Evolutionary conservation across 2,113 vertebrate species (phyloP).

Genomic region (Chaetodon trifascialis): DNA sequence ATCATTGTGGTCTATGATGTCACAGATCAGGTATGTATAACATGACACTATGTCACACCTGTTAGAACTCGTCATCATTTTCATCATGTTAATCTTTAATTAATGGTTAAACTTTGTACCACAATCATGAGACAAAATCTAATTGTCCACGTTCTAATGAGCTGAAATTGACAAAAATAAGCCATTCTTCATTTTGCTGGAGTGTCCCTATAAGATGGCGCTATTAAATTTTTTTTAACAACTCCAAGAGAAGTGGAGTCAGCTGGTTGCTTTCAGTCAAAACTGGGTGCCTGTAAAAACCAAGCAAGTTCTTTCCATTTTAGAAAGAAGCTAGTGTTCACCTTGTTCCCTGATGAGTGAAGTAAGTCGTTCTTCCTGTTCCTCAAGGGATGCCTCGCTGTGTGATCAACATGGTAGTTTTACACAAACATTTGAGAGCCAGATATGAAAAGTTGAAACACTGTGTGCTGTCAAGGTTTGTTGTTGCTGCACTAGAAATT

Average conservation of each 20-base stretch:
- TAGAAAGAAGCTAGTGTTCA: background rate
- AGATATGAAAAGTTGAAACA: background rate
- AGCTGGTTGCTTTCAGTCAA: background rate
- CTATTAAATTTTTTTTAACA: background rate
- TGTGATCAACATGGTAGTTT: background rate
- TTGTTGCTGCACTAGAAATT: background rate
- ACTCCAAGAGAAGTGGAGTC: background rate
- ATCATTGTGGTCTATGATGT: constrained; percentile 99
- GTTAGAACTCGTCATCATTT: too few relatives aligned
- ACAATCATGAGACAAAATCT: background rate
- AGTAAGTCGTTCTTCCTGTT: background rate
- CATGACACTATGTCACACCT: background rate
- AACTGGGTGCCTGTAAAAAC: background rate
- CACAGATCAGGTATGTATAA: constrained; percentile 93
- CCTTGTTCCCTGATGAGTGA: background rate
- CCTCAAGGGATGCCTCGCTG: too few relatives aligned
- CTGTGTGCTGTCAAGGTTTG: background rate
- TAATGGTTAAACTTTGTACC: background rate
- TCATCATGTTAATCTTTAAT: background rate
- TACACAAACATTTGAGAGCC: background rate
- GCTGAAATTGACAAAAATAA: background rate
- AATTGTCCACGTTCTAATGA: background rate
- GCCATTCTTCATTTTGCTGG: background rate
- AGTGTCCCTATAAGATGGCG: background rate
- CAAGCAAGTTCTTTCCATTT: background rate